phyloP scores from a whole-genome alignment of 1,140 invertebrate species.

The Bombus polaris region DNA sequence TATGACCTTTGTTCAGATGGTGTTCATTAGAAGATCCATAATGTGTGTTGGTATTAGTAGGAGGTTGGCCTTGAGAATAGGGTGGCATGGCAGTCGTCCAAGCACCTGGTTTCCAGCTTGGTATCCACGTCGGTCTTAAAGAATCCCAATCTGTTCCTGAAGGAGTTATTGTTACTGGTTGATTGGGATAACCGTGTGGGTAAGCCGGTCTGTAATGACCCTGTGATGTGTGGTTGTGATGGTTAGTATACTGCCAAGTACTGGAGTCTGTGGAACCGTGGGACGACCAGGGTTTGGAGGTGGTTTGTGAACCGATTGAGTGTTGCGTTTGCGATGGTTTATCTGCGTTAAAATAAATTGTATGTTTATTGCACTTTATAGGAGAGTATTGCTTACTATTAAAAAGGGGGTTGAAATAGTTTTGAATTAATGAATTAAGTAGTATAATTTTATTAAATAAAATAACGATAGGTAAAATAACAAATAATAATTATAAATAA shows the following conservation, averaged over 20 bases:
- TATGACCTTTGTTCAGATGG: not conserved
- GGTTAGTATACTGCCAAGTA: constrained; percentile 4
- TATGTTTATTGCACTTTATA: not conserved
- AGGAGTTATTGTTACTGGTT: not conserved
- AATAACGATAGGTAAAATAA: not conserved
- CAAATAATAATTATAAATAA: not conserved
- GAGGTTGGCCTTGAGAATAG: not conserved
- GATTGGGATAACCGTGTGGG: not conserved
- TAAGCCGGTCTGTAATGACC: not conserved
- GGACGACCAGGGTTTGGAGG: constrained; percentile 9
- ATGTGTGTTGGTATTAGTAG: not conserved
- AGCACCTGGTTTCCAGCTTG: constrained; percentile 1
- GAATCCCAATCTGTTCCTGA: not conserved
- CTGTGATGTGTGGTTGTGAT: constrained; percentile 22
- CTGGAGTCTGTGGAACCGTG: not conserved
- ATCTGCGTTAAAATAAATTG: constrained; percentile 17
- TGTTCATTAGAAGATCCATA: not conserved
- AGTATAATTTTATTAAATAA: not conserved
- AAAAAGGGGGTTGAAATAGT: no score
- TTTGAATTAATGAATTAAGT: not conserved
- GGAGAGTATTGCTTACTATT: not conserved
- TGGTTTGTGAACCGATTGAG: not conserved
- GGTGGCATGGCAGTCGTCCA: constrained; percentile 8
- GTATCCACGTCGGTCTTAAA: constrained; percentile 10
- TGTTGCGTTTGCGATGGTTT: constrained; percentile 10